phyloP scores from a whole-genome alignment of 2,888 invertebrate genomes.

The Megastigmus dorsalis region DNA sequence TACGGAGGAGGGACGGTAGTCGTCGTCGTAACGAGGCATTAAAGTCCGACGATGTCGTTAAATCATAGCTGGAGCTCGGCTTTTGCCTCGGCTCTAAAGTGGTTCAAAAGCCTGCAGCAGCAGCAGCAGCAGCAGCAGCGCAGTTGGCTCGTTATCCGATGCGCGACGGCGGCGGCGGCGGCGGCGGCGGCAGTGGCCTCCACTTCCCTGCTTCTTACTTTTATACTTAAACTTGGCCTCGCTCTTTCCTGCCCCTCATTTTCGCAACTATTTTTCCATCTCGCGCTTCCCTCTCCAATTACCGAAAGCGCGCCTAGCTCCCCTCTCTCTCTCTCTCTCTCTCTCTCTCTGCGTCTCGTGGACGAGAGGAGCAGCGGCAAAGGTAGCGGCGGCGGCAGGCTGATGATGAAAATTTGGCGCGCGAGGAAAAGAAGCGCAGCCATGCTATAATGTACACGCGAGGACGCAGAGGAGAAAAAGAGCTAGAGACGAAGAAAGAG shows the following conservation, averaged over 20 bases:
- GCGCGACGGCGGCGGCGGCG: neutral
- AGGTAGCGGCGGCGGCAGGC: too few species aligned
- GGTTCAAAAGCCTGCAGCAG: conserved; percentile 33
- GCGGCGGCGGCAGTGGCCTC: neutral
- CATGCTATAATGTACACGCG: neutral
- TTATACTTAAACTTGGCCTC: conserved; percentile 25
- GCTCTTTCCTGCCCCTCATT: neutral
- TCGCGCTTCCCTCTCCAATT: too few species aligned
- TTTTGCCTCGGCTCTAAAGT: conserved; percentile 2
- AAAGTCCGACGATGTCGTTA: conserved; percentile 54
- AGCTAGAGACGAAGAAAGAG: too few species aligned
- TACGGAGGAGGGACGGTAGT: too few species aligned
- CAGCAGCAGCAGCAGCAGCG: neutral
- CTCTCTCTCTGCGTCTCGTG: too few species aligned
- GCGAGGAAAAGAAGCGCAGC: too few species aligned
- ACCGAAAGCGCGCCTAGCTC: too few species aligned
- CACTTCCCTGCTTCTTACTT: neutral
- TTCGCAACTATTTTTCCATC: too few species aligned
- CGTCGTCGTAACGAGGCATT: conserved; percentile 53
- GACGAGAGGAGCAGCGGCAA: too few species aligned
- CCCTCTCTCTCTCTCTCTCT: too few species aligned
- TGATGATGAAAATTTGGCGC: too few species aligned
- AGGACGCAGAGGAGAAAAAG: too few species aligned
- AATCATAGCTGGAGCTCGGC: conserved; percentile 34
- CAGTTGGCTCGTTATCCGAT: conserved; percentile 48